A percentile compares a stretch with the other conserved stretches of the same genome.
Evolutionary conservation across 2,797 vertebrate species (phyloP).

Genomic region (Catostomus latipinnis): DNA sequence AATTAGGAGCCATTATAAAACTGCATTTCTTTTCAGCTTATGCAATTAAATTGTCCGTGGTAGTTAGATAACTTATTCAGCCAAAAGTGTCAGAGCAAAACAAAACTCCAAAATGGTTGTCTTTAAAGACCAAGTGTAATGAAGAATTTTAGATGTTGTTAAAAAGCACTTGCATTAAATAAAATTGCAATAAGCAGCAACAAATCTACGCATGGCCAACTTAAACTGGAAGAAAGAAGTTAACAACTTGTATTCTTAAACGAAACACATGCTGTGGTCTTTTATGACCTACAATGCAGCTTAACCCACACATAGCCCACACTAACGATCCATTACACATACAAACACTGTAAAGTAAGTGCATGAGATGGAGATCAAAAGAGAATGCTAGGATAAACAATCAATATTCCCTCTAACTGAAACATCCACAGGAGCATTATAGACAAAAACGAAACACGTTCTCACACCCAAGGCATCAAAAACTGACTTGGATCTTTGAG

Average conservation of each 20-base stretch:
- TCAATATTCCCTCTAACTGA: slow-evolving; percentile 36
- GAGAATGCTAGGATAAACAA: slow-evolving; percentile 23
- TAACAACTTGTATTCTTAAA: background rate
- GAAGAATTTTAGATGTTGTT: background rate
- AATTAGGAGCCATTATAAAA: slow-evolving; percentile 15
- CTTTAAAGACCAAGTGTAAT: slow-evolving; percentile 6
- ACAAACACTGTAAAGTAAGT: background rate
- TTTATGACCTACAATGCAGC: slow-evolving; percentile 14
- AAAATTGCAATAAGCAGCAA: background rate
- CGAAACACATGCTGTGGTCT: slow-evolving; percentile 6
- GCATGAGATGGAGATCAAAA: background rate
- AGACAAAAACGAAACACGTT: background rate
- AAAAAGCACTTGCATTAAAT: slow-evolving; percentile 1
- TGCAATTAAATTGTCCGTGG: background rate
- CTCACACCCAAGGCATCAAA: no score
- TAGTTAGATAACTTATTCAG: slow-evolving; percentile 4
- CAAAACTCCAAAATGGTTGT: background rate
- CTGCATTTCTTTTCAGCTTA: background rate
- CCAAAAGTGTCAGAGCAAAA: slow-evolving; percentile 16
- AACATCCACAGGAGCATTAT: slow-evolving; percentile 25
- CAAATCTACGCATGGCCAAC: background rate
- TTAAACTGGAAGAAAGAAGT: background rate
- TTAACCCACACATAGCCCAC: slow-evolving; percentile 1
- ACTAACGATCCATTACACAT: background rate
- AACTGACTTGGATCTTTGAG: no score